Evolutionary conservation across 2,797 vertebrate species (phyloP).

Genomic region (Toxotes lorentzi): DNA sequence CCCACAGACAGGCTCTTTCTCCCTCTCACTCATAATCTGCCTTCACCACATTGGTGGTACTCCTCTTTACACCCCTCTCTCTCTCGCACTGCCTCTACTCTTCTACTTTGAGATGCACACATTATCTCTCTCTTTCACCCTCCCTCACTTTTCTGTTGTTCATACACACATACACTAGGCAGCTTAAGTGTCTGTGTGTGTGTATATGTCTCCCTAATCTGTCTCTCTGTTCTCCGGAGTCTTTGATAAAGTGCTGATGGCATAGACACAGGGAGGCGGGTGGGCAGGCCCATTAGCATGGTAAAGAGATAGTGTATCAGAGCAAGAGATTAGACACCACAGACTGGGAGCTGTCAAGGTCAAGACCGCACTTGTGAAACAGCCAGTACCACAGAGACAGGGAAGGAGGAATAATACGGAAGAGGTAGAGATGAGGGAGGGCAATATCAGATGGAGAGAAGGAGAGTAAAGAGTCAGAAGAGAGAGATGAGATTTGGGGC

Average conservation of each 20-base stretch:
- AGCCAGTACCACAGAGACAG: slow-evolving; percentile 65
- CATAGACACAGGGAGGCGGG: slow-evolving; percentile 68
- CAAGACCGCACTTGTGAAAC: slow-evolving; percentile 85
- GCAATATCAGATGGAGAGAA: slow-evolving; percentile 58
- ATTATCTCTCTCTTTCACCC: slow-evolving; percentile 62
- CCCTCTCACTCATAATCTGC: slow-evolving; percentile 79
- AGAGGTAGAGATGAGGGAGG: slow-evolving; percentile 31
- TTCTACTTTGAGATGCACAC: slow-evolving; percentile 54
- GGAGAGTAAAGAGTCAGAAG: slow-evolving; percentile 19
- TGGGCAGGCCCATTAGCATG: slow-evolving; percentile 84
- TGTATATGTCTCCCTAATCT: slow-evolving; percentile 78
- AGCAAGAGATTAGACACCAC: slow-evolving; percentile 84
- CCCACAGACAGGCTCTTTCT: slow-evolving; percentile 70
- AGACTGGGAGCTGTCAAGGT: slow-evolving; percentile 86
- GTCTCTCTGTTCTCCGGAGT: slow-evolving; percentile 75
- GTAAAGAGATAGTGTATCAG: slow-evolving; percentile 86
- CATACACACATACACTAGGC: slow-evolving; percentile 57
- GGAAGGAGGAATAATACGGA: slow-evolving; percentile 48
- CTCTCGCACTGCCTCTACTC: slow-evolving; percentile 31
- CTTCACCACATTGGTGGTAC: slow-evolving; percentile 64
- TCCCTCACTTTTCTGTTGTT: slow-evolving; percentile 68
- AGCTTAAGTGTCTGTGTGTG: slow-evolving; percentile 63
- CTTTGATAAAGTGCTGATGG: slow-evolving; percentile 88
- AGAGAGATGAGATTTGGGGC: slow-evolving; percentile 16
- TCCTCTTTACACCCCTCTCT: slow-evolving; percentile 67